Percentiles rank a stretch among this genome's conserved stretches.
Evolutionary conservation across 1,140 invertebrate genomes (phyloP).

Genomic region (Drosophila parvula): DNA sequence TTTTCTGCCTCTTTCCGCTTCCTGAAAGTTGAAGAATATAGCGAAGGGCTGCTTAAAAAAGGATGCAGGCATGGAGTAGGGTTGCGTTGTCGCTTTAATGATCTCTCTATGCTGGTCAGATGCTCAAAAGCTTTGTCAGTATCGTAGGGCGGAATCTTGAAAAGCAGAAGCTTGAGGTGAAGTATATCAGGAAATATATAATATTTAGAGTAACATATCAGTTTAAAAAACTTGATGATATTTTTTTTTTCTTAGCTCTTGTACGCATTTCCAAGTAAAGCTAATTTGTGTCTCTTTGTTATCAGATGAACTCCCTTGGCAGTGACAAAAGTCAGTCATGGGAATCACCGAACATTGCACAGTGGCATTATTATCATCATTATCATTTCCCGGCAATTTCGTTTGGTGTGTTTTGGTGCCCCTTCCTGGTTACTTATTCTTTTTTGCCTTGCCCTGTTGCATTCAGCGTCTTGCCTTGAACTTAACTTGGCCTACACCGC

Average conservation of each 20-base stretch:
- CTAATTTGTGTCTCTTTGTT: not conserved
- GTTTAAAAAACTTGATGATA: not conserved
- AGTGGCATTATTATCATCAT: conserved; percentile 9
- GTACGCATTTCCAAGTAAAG: not conserved
- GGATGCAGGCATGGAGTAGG: too few species aligned
- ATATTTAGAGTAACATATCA: not conserved
- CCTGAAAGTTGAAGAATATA: conserved; percentile 7
- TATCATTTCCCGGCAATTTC: conserved; percentile 19
- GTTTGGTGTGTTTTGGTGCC: not conserved
- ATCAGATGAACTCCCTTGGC: conserved; percentile 21
- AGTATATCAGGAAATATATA: not conserved
- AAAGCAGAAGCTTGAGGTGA: not conserved
- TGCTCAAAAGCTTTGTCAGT: not conserved
- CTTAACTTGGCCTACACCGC: conserved; percentile 5
- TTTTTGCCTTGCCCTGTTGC: conserved; percentile 7
- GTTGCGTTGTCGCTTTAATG: conserved; percentile 3
- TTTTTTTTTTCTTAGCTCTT: not conserved
- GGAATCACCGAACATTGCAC: conserved; percentile 9
- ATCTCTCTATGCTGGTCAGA: not conserved
- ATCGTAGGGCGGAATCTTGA: not conserved
- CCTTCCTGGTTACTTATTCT: conserved; percentile 31
- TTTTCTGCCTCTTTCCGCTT: conserved; percentile 26
- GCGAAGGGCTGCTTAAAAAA: too few species aligned
- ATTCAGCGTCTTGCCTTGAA: conserved; percentile 30
- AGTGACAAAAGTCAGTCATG: conserved; percentile 13